Percentiles rank a stretch among this genome's conserved stretches.
These are phyloP conservation scores for Cavia aperea DNA, from an alignment of 2,113 vertebrate genomes.

Conservation along the genomic window DNA sequence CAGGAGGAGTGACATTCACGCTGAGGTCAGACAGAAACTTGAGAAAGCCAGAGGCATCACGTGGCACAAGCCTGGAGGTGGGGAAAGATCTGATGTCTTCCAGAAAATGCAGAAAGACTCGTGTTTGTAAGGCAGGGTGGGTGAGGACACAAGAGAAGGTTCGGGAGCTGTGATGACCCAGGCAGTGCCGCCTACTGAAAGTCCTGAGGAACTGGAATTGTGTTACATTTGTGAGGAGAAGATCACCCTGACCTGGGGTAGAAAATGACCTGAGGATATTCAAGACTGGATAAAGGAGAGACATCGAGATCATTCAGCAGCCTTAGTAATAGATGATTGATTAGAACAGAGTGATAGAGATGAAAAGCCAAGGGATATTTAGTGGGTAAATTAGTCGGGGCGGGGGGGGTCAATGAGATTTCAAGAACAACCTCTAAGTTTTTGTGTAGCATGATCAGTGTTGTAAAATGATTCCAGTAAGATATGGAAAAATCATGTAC, in stretches of 20 bases:
- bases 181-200: background rate
- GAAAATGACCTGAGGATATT: background rate
- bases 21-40: background rate
- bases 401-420: background rate
- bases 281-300: background rate
- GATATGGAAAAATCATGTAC: background rate
- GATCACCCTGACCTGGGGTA: background rate
- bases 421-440: background rate
- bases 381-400: background rate
- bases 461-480: background rate
- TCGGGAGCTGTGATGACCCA: background rate
- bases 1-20: background rate
- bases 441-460: background rate
- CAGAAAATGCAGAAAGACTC: background rate
- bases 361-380: background rate
- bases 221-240: background rate
- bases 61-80: background rate
- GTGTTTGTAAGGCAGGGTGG: background rate
- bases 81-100: background rate
- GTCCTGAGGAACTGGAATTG: background rate
- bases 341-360: background rate
- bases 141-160: background rate
- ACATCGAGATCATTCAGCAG: rapidly evolving
- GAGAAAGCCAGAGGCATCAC: background rate
- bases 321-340: background rate